Evolutionary conservation across 2,113 vertebrate genomes (phyloP), one percentile per base, ranked within the genome.

Genomic region (Odocoileus virginianus): DNA sequence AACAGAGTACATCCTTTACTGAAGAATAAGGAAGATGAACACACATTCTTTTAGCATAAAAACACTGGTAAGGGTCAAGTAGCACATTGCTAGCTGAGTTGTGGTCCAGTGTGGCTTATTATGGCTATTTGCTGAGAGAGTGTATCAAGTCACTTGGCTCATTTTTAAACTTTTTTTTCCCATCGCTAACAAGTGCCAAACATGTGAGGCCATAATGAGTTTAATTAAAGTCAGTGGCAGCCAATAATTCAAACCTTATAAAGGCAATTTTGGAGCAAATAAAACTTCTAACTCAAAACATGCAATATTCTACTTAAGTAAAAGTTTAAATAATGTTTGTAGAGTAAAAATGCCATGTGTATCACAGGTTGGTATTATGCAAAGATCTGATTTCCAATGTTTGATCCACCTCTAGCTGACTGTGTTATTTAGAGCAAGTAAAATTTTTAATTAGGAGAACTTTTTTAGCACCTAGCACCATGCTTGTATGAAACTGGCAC

Each of bases 1-100:
- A 98, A 97, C 96, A 98, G 97, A 98, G 88, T 98, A 96, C 92
- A 97, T 96, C 96, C 96, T 98, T 98, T 95, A 91, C 61, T 98
- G 95, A 97, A 98, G 97, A 98, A 98, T 98, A 98, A 98, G 96
- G 90, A 96, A 98, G 84, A 98, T 97, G 95, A 98, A 58, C 90
- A 97, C 97, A 88, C 93, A 91, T 98, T 97, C 98, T 96, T 64
- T 88, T 71, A 94, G 58, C 36, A 94, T 91, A 96, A 83, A 89
- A 82, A 91, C 54, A 91, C 45, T 98, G 92, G 28, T 61, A 71
- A 96, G 92, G 83, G 43, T 95, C 98, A 93, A 98, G 76, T 94
- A 97, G 82, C 82, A 97, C 71, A 87, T 92, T 97, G 95, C 90
- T 97, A 96, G 83, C 78, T 97, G 74, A 95, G 74, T 54, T 95